Conservation (phyloP, 1,140 invertebrate species). For the Drosophila aff. region DNA sequence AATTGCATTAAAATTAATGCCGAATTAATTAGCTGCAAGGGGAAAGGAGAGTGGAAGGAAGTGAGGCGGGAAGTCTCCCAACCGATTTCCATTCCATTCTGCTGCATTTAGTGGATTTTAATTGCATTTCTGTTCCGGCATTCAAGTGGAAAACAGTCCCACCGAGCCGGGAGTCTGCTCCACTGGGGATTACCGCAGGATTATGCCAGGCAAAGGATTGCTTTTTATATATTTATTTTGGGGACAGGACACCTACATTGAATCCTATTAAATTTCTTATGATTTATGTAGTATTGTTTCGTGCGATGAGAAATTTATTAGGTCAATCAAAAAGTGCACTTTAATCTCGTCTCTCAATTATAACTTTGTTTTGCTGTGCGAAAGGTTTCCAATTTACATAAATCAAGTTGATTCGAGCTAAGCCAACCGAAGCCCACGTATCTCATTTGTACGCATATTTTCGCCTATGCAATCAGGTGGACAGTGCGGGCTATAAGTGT, state of each 20-base stretch:
- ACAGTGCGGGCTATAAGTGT: constrained; percentile 8
- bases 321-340: constrained; percentile 38
- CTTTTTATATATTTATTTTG: background rate
- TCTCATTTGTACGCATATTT: constrained; percentile 30
- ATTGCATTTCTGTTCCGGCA: constrained; percentile 45
- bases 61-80: background rate
- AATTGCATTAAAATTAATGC: constrained; percentile 59
- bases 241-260: background rate
- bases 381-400: constrained; percentile 47
- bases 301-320: constrained; percentile 18
- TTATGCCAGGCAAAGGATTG: background rate
- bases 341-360: constrained; percentile 46
- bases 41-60: background rate
- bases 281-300: constrained; percentile 1
- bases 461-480: constrained; percentile 3
- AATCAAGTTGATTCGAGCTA: constrained; percentile 49
- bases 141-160: constrained; percentile 38
- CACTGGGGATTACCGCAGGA: constrained; percentile 25
- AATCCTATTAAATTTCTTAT: constrained; percentile 4
- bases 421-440: constrained; percentile 38
- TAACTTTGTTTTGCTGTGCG: constrained; percentile 42
- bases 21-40: constrained; percentile 53
- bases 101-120: constrained; percentile 48
- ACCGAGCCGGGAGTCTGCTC: background rate
- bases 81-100: constrained; percentile 23